Evolutionary conservation across 2,797 vertebrate species (phyloP).

Genomic region (Falco biarmicus): DNA sequence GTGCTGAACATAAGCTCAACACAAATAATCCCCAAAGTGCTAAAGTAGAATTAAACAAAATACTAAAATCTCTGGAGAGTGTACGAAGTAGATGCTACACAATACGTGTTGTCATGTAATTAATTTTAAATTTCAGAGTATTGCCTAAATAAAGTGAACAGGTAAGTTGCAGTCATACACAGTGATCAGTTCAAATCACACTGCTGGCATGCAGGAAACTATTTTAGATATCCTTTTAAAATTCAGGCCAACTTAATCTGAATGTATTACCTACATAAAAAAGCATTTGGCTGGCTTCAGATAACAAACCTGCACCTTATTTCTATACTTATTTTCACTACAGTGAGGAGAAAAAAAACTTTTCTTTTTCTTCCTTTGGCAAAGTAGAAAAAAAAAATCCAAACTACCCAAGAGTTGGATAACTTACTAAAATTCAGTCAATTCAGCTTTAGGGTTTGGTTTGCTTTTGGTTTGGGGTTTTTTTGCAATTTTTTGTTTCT

Average conservation of each 20-base stretch:
- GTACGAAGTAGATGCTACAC: not conserved
- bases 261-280: not conserved
- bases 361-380: not conserved
- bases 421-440: not conserved
- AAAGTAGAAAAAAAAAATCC: not conserved
- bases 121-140: not conserved
- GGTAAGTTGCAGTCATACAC: not conserved
- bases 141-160: not conserved
- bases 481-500: not conserved
- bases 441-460: not conserved
- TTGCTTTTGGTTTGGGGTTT: not conserved
- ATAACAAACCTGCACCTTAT: accelerated
- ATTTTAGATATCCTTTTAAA: not conserved
- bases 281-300: not conserved
- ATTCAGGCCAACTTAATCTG: not conserved
- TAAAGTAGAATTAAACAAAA: not conserved
- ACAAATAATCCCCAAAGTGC: not conserved
- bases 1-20: not conserved
- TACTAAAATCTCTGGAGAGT: not conserved
- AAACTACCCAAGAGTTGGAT: not conserved
- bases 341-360: accelerated
- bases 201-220: not conserved
- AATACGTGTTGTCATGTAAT: not conserved
- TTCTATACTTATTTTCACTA: not conserved
- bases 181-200: not conserved